Conservation (phyloP, 2,113 vertebrate genomes). For the Triplophysa dalaica region DNA sequence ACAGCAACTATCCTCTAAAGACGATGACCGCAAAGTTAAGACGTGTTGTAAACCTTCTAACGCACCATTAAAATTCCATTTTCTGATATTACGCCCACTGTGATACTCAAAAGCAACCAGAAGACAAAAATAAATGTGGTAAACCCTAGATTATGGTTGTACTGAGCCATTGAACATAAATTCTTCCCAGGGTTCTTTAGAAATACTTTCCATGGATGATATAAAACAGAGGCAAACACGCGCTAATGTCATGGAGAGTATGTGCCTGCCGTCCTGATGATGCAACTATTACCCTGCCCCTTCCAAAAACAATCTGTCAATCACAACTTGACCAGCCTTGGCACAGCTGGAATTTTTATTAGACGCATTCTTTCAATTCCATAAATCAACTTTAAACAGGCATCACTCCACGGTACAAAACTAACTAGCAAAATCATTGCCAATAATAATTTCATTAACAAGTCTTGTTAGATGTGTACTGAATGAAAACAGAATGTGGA, state of each 20-base stretch:
- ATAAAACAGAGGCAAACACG: conserved; percentile 2
- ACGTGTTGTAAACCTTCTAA: not conserved
- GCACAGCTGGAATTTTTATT: conserved; percentile 41
- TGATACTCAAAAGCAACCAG: not conserved
- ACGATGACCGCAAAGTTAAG: not conserved
- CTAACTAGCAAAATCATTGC: not conserved
- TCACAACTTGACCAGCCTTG: conserved; percentile 36
- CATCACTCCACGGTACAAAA: conserved; percentile 5
- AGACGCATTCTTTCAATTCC: conserved; percentile 18
- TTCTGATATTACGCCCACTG: not conserved
- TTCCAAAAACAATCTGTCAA: conserved; percentile 30
- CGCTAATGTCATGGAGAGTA: conserved; percentile 45
- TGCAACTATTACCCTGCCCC: conserved; percentile 21
- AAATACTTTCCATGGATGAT: conserved; percentile 27
- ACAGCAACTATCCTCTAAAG: not conserved
- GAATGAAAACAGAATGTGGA: not conserved
- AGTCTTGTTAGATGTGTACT: not conserved
- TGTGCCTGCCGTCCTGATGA: conserved; percentile 26
- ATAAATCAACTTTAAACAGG: conserved; percentile 22
- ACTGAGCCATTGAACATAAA: not conserved
- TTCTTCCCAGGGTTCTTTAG: conserved; percentile 11
- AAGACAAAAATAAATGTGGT: conserved; percentile 12
- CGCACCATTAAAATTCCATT: not conserved
- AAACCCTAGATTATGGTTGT: not conserved
- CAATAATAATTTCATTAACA: not conserved